phyloP scores from a whole-genome alignment of 2,888 invertebrate genomes.

The Rutpela maculata region DNA sequence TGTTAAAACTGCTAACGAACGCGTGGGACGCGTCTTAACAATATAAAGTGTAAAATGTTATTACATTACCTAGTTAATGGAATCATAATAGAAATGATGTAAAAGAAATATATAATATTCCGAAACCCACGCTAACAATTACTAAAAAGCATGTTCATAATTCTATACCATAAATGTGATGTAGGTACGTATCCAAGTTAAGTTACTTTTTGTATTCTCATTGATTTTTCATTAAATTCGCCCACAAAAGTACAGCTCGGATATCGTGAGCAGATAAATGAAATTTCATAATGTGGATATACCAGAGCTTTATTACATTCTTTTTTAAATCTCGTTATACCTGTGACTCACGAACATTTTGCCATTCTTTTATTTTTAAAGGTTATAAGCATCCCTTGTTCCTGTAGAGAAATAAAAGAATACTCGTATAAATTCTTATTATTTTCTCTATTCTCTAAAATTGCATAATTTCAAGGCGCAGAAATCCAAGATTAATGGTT shows the following conservation, averaged over 20 bases:
- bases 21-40: not conserved
- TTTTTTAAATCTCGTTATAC: not conserved
- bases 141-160: not conserved
- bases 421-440: too few species aligned
- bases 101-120: not conserved
- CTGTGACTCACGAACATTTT: too few species aligned
- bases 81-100: not conserved
- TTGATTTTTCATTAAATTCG: not conserved
- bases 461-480: too few species aligned
- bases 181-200: not conserved
- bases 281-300: not conserved
- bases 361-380: too few species aligned
- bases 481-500: too few species aligned
- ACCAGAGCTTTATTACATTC: not conserved
- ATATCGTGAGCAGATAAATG: not conserved
- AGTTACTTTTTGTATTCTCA: constrained; percentile 2
- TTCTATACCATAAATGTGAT: not conserved
- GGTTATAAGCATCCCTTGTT: too few species aligned
- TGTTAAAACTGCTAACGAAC: not conserved
- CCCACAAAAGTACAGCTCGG: not conserved
- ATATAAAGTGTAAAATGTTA: not conserved
- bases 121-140: not conserved
- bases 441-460: too few species aligned
- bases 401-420: too few species aligned
- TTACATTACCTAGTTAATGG: not conserved